phyloP scores from a whole-genome alignment of 2,113 vertebrate species.

The Mionectes macconnelli region DNA sequence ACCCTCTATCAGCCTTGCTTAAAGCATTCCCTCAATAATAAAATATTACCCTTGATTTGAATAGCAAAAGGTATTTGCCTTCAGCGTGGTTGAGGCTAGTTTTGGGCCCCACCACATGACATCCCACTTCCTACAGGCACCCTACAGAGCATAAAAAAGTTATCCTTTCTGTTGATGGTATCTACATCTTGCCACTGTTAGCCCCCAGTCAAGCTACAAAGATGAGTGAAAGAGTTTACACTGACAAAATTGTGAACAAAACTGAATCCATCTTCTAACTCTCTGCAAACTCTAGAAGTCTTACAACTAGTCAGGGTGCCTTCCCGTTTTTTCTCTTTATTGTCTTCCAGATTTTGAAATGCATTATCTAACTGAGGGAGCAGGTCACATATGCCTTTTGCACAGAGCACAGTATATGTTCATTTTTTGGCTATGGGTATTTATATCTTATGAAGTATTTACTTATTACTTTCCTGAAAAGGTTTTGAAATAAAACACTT shows the following conservation, averaged over 20 bases:
- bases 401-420: background rate
- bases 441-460: background rate
- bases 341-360: background rate
- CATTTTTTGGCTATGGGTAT: background rate
- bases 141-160: background rate
- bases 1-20: background rate
- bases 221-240: background rate
- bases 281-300: background rate
- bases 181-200: background rate
- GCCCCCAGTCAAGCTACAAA: background rate
- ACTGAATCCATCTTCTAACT: background rate
- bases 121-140: background rate
- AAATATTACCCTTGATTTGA: background rate
- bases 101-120: background rate
- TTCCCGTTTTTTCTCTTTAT: background rate
- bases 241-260: background rate
- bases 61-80: background rate
- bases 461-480: background rate
- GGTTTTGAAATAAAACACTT: background rate
- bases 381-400: background rate
- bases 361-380: background rate
- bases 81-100: background rate
- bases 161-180: background rate
- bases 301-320: background rate
- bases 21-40: fast-evolving